Evolutionary conservation across 35 echinoderm and acorn worm species (phyloP), one percentile per base, ranked within the genome.

Genomic region (Acanthaster planci): DNA sequence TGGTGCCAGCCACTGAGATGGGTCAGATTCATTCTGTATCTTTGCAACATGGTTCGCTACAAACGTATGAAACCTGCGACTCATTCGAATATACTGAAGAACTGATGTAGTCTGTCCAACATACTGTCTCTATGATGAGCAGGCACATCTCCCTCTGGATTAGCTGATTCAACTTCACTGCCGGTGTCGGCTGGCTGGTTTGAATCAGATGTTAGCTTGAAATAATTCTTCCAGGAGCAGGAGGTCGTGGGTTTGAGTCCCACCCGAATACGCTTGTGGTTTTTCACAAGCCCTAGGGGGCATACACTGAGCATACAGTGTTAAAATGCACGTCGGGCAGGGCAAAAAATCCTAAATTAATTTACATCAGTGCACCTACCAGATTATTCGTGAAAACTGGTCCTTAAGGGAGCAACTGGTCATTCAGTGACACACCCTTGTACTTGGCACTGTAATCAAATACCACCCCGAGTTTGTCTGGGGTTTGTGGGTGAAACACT

Each of bases 71-170:
- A 75, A 93, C 23, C 86, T 67, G 23, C 31, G 76, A 9, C 52
- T 37, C 19, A 29, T 86, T 21, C 82, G 5, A 7, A 90, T 86
- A 64, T 86, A 94, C 47, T 52, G 82, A 9, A 94, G 90, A 0
- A 94, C 87, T 68, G 84, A 19, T 37, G 84, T 94, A 64, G 76
- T 94, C 92, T 15, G 92, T 94, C 92, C 92, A 93, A 44, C 79
- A 89, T 19, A 42, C 35, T 64, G 40, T 37, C 10, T 78, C 38
- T 10, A 77, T 17, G 22, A 78, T 53, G 50, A 16, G 16, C n/a
- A 38, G 27, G 8, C 29, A 17, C 60, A 92, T 38, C 64, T 92
- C 85, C 72, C 30, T 31, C 18, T 87, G 5, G 55, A 92, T 17
- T 12, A 76, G 22, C 42, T 80, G 59, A 42, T 21, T 80, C 59